Evolutionary conservation across 2,888 invertebrate species (phyloP).

Genomic region (Cenopis cana): DNA sequence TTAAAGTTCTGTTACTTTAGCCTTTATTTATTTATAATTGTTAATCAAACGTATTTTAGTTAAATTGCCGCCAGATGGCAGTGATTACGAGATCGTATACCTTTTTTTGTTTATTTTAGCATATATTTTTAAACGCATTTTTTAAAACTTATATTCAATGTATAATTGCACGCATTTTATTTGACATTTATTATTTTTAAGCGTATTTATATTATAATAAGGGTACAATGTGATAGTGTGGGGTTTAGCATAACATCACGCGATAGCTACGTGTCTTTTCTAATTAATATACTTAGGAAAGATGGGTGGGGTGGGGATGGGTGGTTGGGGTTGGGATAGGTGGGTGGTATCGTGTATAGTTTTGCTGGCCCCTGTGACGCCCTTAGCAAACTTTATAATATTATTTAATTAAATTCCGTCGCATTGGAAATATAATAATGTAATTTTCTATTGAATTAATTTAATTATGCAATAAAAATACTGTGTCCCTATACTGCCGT

Average conservation of each 20-base stretch:
- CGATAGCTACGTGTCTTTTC: not conserved
- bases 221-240: not conserved
- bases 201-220: not conserved
- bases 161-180: constrained; percentile 29
- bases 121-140: constrained; percentile 22
- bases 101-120: constrained; percentile 14
- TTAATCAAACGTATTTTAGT: too few relatives aligned
- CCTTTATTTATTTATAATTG: too few relatives aligned
- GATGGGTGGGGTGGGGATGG: too few relatives aligned
- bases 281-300: not conserved
- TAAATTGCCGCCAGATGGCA: not conserved
- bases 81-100: constrained; percentile 14
- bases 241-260: not conserved
- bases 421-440: not conserved
- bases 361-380: not conserved
- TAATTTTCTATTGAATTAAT: not conserved
- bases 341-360: not conserved
- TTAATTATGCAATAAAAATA: constrained; percentile 1
- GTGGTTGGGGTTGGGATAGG: too few relatives aligned
- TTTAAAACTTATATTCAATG: constrained; percentile 5
- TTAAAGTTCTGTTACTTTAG: too few relatives aligned
- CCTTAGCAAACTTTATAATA: not conserved
- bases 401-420: not conserved
- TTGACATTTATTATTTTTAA: constrained; percentile 21
- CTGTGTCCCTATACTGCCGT: not conserved